These are phyloP conservation scores for Ascaphus truei DNA, from an alignment of 2,113 vertebrate genomes.

Conservation along the genomic window DNA sequence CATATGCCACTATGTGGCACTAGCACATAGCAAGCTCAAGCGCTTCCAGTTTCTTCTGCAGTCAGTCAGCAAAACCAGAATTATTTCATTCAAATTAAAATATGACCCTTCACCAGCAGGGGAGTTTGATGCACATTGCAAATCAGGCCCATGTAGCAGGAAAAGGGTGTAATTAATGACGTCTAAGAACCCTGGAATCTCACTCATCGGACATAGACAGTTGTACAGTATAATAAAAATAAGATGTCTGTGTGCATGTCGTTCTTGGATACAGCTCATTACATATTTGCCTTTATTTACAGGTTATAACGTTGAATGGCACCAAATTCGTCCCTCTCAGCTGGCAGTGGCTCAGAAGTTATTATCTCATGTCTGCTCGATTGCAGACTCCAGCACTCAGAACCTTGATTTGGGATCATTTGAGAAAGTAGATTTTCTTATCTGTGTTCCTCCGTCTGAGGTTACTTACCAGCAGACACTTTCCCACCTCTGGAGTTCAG, in stretches of 20 bases:
- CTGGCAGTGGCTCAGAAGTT: conserved; percentile 93
- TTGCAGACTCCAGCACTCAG: conserved; percentile 95
- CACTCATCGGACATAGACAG: too few relatives aligned
- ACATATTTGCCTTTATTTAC: conserved; percentile 44
- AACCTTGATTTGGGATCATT: conserved; percentile 89
- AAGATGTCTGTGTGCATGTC: too few relatives aligned
- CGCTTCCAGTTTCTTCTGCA: too few relatives aligned
- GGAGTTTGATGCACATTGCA: too few relatives aligned
- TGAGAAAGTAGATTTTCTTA: conserved; percentile 86
- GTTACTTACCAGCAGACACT: conserved; percentile 93
- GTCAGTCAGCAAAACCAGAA: too few relatives aligned
- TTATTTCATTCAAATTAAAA: too few relatives aligned
- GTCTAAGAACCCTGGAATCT: too few relatives aligned
- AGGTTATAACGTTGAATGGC: conserved; percentile 66
- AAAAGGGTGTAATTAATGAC: too few relatives aligned
- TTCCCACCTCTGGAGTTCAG: conserved; percentile 87
- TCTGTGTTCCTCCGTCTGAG: conserved; percentile 91
- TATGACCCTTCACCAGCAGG: too few relatives aligned
- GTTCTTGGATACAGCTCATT: conserved; percentile 6
- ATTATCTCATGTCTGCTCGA: conserved; percentile 92
- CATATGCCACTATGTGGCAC: neutral
- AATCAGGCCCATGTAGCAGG: too few relatives aligned
- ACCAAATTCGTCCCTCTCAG: conserved; percentile 84
- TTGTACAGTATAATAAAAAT: too few relatives aligned
- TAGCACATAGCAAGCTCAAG: neutral